Conservation (phyloP, 2,888 invertebrate species). For the Cerastis rubricosa region DNA sequence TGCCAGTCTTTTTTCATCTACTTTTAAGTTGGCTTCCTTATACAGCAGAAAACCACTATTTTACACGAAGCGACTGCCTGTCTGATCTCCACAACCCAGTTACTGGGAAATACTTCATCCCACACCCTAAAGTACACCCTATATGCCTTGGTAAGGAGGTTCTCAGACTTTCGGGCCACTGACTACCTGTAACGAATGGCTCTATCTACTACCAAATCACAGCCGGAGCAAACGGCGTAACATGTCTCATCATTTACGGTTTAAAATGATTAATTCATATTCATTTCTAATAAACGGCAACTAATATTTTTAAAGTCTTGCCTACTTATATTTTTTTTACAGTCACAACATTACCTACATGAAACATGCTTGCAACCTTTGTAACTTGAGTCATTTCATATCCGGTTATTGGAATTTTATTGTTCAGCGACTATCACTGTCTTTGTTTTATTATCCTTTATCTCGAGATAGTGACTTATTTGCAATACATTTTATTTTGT, state of each 20-base stretch:
- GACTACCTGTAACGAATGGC: neutral
- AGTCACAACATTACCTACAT: constrained; percentile 16
- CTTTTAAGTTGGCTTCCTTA: rapidly evolving
- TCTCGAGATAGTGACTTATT: neutral
- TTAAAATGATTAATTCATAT: constrained; percentile 10
- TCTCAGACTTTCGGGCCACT: neutral
- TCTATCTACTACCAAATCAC: neutral
- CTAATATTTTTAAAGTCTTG: neutral
- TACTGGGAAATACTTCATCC: neutral
- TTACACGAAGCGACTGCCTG: neutral
- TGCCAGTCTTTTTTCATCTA: neutral
- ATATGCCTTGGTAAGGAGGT: neutral
- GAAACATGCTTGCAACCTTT: constrained; percentile 21
- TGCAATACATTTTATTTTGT: neutral
- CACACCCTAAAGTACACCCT: neutral
- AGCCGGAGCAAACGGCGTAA: neutral
- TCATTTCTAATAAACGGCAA: neutral
- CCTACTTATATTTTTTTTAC: constrained; percentile 4
- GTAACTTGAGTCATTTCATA: constrained; percentile 26
- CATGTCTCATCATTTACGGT: neutral
- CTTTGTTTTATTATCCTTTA: constrained; percentile 3
- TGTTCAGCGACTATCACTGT: neutral
- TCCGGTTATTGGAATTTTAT: constrained; percentile 22
- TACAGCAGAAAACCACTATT: neutral
- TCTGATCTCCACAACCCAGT: neutral